Evolutionary conservation across 2,113 vertebrate genomes (phyloP), one percentile per base, ranked within the genome.

Genomic region (Furnarius figulus): DNA sequence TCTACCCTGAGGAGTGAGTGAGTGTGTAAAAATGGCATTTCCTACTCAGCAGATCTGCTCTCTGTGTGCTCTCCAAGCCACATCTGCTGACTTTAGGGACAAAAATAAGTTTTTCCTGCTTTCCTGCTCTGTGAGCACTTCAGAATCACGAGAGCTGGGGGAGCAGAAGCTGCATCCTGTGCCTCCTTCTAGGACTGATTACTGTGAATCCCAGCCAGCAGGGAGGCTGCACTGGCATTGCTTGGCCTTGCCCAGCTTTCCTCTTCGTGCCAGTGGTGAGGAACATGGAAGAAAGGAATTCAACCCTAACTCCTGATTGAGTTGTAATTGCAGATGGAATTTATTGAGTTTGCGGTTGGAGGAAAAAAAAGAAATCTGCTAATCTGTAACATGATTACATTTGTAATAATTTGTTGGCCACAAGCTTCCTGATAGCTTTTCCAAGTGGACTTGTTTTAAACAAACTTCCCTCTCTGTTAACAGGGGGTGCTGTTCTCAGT

Each of bases 11-110:
- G 46, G 85, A 95, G 72, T 56, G 52, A 59, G 65, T 52, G 62
- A 59, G 61, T 52, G 62, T 59, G 90, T 93, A 90, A 96, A 97
- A 96, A 95, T 76, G 91, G 91, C 67, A 79, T 91, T 85, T 94
- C 90, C 78, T 95, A 88, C 94, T 97, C 96, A 97, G 97, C 97
- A 97, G 73, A 94, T 96, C 87, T 82, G 84, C 49, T 44, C 4
- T 30, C 84, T 85, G 44, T 49, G 81, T 20, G 62, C 78, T 78
- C 74, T 94, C 95, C 95, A 93, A 93, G 89, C 83, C 86, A 85
- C 79, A 94, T 93, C 89, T 96, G 97, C 96, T 97, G 96, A 95
- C 87, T 95, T 85, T 1, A 68, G 87, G 50, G 91, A 93, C 89
- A 84, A 93, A 95, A 96, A 88, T 87, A 95, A 95, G 59, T 84